These are phyloP conservation scores for Pangasianodon hypophthalmus DNA, from an alignment of 2,113 vertebrate genomes.

Conservation along the genomic window DNA sequence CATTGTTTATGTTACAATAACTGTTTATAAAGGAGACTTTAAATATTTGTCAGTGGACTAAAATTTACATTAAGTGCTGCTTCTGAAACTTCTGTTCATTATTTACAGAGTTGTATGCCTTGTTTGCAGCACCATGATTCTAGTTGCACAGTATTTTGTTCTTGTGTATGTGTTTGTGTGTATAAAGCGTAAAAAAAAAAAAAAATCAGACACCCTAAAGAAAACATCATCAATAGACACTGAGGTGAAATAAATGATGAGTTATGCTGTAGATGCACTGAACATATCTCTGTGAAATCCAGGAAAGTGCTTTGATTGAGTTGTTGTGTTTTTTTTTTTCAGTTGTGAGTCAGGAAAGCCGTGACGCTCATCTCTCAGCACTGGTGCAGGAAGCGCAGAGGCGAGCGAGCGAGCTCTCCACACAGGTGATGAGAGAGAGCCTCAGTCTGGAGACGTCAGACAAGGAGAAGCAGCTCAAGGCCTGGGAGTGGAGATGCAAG, in stretches of 20 bases:
- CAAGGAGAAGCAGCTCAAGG: slow-evolving; percentile 85
- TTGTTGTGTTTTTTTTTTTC: slow-evolving; percentile 32
- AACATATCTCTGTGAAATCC: not conserved
- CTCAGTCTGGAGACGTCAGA: slow-evolving; percentile 80
- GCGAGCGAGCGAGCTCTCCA: slow-evolving; percentile 79
- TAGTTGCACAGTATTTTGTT: not conserved
- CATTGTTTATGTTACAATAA: not conserved
- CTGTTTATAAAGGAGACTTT: not conserved
- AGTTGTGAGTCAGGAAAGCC: slow-evolving; percentile 85
- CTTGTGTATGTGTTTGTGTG: not conserved
- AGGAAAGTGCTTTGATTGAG: not conserved
- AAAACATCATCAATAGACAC: not conserved
- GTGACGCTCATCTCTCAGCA: slow-evolving; percentile 78
- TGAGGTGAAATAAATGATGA: not conserved
- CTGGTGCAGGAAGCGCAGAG: slow-evolving; percentile 88
- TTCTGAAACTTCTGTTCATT: not conserved
- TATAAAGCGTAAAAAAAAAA: not conserved
- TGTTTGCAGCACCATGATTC: not conserved
- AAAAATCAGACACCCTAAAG: not conserved
- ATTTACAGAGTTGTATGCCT: not conserved
- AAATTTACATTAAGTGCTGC: not conserved
- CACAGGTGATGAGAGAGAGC: slow-evolving; percentile 79
- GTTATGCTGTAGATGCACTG: not conserved
- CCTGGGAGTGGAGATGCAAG: slow-evolving; percentile 91
- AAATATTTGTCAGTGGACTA: not conserved